Evolutionary conservation across 2,113 vertebrate genomes (phyloP).

Genomic region (Nothoprocta perdicaria): DNA sequence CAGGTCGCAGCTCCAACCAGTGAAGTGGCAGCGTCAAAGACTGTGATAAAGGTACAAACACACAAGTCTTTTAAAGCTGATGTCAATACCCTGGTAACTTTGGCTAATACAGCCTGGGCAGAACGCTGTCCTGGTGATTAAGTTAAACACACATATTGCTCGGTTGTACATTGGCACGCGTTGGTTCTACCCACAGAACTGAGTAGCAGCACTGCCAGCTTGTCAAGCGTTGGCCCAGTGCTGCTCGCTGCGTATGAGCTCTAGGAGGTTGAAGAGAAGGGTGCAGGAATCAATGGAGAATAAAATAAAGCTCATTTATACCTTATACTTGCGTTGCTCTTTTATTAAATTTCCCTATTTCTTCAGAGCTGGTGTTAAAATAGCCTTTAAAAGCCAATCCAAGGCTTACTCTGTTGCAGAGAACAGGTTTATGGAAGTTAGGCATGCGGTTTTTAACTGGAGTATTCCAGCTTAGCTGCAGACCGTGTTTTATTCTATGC

Average conservation of each 20-base stretch:
- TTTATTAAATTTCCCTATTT: background rate
- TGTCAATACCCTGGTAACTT: background rate
- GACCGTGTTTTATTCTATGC: background rate
- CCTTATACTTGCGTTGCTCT: background rate
- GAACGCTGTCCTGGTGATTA: background rate
- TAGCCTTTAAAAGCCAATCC: background rate
- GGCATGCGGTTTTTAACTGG: background rate
- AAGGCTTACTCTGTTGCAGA: background rate
- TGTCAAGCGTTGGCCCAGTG: background rate
- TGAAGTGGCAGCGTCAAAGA: fast-evolving
- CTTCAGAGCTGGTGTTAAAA: background rate
- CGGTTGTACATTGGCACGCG: background rate
- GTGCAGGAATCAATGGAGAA: background rate
- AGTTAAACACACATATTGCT: background rate
- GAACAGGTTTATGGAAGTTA: background rate
- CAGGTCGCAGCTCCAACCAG: background rate
- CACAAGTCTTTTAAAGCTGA: background rate
- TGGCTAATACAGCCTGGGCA: background rate
- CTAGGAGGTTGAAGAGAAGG: background rate
- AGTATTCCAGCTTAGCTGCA: background rate
- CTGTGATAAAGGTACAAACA: background rate
- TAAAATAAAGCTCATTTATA: background rate
- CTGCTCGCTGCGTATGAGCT: background rate
- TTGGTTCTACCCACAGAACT: background rate
- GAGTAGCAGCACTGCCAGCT: background rate